Evolutionary conservation across 1,140 invertebrate genomes (phyloP).

Genomic region (Limonius californicus): DNA sequence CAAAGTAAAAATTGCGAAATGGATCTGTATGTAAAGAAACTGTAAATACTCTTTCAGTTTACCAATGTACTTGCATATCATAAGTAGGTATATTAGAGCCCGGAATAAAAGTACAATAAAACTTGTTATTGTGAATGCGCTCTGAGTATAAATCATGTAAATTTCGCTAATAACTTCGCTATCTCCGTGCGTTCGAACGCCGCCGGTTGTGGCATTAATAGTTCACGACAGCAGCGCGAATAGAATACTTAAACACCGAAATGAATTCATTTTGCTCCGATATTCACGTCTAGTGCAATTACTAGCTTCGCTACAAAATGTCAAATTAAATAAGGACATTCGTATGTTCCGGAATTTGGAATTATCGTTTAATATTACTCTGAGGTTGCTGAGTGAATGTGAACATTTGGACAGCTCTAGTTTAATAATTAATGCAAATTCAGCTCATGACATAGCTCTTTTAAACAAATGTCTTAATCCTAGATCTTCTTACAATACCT

Average conservation of each 20-base stretch:
- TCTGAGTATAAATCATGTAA: conserved; percentile 8
- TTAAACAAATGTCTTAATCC: too few species aligned
- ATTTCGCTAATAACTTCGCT: conserved; percentile 9
- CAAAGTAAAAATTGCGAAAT: too few species aligned
- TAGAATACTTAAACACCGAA: conserved; percentile 13
- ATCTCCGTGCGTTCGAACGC: conserved; percentile 10
- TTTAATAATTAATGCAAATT: not conserved
- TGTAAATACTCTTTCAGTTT: too few species aligned
- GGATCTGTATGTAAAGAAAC: too few species aligned
- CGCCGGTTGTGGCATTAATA: conserved; percentile 14
- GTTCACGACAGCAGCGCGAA: conserved; percentile 10
- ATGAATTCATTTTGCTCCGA: conserved; percentile 12
- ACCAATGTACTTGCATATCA: too few species aligned
- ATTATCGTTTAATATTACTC: conserved; percentile 4
- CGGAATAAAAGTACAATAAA: conserved; percentile 4
- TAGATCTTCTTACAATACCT: too few species aligned
- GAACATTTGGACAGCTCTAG: not conserved
- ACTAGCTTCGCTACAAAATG: conserved; percentile 1
- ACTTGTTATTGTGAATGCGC: conserved; percentile 9
- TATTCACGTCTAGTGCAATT: conserved; percentile 13
- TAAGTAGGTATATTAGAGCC: too few species aligned
- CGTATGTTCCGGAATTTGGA: conserved; percentile 2
- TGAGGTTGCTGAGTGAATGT: not conserved
- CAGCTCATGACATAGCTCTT: not conserved
- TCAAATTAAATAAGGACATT: conserved; percentile 7